Conservation (phyloP, 2,113 vertebrate genomes). For the Antechinus stuartii region DNA sequence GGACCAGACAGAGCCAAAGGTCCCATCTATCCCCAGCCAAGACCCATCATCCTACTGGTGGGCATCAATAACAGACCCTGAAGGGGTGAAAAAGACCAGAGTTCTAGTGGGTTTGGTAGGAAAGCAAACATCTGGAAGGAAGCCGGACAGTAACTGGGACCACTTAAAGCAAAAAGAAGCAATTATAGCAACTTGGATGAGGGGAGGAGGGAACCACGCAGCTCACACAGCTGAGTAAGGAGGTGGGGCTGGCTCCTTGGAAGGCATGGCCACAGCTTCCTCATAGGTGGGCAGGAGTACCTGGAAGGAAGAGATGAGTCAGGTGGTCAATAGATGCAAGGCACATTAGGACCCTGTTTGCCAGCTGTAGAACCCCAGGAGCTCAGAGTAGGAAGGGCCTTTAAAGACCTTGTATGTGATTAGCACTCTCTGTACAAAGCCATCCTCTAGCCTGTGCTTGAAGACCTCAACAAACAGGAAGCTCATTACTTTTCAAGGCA, state of each 20-base stretch:
- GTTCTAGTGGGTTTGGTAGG: not conserved
- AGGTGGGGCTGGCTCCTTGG: conserved; percentile 79
- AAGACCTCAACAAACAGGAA: not conserved
- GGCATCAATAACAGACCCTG: conserved; percentile 23
- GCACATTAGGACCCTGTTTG: not conserved
- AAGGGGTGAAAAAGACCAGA: conserved; percentile 45
- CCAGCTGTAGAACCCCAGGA: not conserved
- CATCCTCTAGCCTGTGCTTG: not conserved
- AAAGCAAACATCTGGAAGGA: conserved; percentile 63
- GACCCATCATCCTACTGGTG: not conserved
- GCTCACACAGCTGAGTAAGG: conserved; percentile 80
- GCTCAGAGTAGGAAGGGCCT: not conserved
- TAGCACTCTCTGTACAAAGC: not conserved
- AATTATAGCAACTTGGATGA: not conserved
- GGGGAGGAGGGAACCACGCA: not conserved
- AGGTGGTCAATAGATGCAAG: not conserved
- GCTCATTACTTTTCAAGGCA: not conserved
- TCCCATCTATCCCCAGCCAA: not conserved
- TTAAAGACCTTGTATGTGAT: not conserved
- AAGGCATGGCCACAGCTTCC: conserved; percentile 85
- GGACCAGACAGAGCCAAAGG: not conserved
- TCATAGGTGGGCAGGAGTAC: conserved; percentile 85
- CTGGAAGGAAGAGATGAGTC: conserved; percentile 75
- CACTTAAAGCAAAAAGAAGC: conserved; percentile 58
- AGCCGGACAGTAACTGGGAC: conserved; percentile 1